Conservation (phyloP, 2,797 vertebrate species). For the Labeo calbasu region DNA sequence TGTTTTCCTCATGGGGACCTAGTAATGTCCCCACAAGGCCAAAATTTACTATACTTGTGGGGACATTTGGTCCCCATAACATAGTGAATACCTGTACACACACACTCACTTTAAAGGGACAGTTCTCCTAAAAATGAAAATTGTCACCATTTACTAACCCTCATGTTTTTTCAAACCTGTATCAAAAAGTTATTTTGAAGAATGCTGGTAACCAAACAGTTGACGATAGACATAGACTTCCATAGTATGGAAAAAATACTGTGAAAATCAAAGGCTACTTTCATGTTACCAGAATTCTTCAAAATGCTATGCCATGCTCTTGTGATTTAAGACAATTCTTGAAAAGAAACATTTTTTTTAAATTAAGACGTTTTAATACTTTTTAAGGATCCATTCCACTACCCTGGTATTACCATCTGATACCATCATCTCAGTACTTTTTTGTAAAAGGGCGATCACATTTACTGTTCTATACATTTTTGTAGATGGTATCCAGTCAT, state of each 20-base stretch:
- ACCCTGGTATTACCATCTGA: too few species aligned
- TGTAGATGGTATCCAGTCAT: not conserved
- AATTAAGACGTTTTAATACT: not conserved
- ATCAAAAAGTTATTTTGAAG: not conserved
- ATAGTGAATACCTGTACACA: too few species aligned
- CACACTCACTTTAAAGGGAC: not conserved
- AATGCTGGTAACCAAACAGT: not conserved
- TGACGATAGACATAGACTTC: not conserved
- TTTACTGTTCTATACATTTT: not conserved
- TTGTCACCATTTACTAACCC: too few species aligned
- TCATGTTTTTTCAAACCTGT: too few species aligned
- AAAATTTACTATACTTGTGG: too few species aligned
- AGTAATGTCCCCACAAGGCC: too few species aligned
- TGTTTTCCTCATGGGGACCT: too few species aligned
- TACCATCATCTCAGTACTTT: not conserved
- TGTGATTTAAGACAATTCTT: not conserved
- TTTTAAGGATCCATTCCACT: not conserved
- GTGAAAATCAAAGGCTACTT: not conserved
- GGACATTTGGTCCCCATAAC: too few species aligned
- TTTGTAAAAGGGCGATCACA: not conserved
- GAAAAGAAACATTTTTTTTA: not conserved
- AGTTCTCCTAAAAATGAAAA: not conserved
- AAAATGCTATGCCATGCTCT: not conserved
- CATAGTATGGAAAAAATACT: not conserved
- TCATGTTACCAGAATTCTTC: not conserved